Base-by-base conservation (phyloP, 2,797 vertebrate genomes). In the Semaprochilodus insignis region DNA sequence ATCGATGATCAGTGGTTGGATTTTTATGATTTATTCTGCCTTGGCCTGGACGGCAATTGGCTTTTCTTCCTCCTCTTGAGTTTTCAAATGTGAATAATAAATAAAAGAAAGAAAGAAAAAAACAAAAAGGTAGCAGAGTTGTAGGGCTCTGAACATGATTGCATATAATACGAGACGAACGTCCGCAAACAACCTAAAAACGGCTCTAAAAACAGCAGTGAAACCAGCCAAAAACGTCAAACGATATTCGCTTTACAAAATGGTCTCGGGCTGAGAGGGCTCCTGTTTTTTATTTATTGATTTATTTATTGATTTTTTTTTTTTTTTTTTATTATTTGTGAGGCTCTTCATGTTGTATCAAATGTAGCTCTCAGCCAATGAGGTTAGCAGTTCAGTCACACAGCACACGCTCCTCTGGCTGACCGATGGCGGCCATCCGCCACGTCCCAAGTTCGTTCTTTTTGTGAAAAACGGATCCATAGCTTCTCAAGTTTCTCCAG, bases 281-380 rank as follows among this genome's bases (percentile, higher is more conserved):
- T 77, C 82, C 74, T 85, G 88, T 89, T 81, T 36, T 44, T 44
- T 44, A 89, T 65, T 73, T 66, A 21, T 25, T 67, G 51, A 31
- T 31, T 31, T 1, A 31, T 31, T 88, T 80, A 31, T 31, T 31
- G 1, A 31, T 85, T 88, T 89, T 86, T 81, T 36, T 44, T 2
- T 44, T 88, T 65, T 73, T 71, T n/a, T 25, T 67, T 57, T n/a
- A n/a, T n/a, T n/a, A n/a, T n/a, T 88, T 80, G 76, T 74, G 77
- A 88, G 86, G 84, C 86, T 90, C 88, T 90, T 89, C 86, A 87
- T 87, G 90, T 92, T 91, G 90, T 90, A 90, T 92, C 90, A 90
- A 87, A 89, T 83, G 88, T 90, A 92, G 91, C 91, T 90, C 88
- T 83, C 77, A 88, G 90, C 90, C 88, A 85, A 86, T 82, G 81